Conservation (phyloP, 2,888 invertebrate species). For the Leptopilina drosophilae region DNA sequence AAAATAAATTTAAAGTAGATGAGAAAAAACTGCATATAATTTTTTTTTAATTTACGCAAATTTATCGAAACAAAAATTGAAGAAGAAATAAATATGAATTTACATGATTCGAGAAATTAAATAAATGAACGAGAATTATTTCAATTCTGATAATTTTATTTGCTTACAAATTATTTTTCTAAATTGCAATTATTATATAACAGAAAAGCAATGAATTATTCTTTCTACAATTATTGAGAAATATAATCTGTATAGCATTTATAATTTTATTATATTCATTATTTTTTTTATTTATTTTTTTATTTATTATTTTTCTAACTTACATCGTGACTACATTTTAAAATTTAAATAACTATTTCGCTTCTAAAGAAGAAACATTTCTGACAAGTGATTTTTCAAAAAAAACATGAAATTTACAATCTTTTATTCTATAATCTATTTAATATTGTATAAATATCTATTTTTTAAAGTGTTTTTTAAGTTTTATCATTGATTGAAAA, state of each 20-base stretch:
- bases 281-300: too few species aligned
- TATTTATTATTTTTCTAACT: conserved; percentile 48
- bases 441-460: conserved; percentile 1
- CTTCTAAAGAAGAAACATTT: neutral
- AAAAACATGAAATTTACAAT: conserved; percentile 20
- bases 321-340: conserved; percentile 52
- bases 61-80: too few species aligned
- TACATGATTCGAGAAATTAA: neutral
- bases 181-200: conserved; percentile 42
- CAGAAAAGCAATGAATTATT: conserved; percentile 45
- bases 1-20: too few species aligned
- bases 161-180: conserved; percentile 70
- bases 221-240: conserved; percentile 51
- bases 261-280: conserved; percentile 25
- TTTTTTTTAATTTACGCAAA: too few species aligned
- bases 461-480: neutral
- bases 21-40: too few species aligned
- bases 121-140: conserved; percentile 4
- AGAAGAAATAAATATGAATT: neutral
- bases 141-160: conserved; percentile 58
- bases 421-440: neutral
- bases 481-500: neutral
- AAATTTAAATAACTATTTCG: conserved; percentile 40
- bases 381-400: conserved; percentile 30
- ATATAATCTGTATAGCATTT: conserved; percentile 49